Evolutionary conservation across 2,797 vertebrate species (phyloP).

Genomic region (Ataeniobius toweri): DNA sequence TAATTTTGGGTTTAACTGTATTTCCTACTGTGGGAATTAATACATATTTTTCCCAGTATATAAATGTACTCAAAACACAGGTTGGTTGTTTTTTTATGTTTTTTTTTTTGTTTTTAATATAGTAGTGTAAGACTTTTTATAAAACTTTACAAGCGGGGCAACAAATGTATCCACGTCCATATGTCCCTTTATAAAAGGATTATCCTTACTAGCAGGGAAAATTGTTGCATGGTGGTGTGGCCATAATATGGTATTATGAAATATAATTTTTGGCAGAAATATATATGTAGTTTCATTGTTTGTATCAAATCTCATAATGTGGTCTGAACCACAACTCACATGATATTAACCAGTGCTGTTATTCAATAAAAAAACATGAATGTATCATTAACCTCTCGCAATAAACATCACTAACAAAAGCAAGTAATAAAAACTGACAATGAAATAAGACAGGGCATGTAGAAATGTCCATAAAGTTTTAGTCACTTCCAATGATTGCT

Average conservation of each 20-base stretch:
- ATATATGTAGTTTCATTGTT: constrained; percentile 12
- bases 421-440: not conserved
- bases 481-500: not conserved
- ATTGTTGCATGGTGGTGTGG: not conserved
- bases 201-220: not conserved
- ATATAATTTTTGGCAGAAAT: constrained; percentile 15
- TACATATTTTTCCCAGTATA: not conserved
- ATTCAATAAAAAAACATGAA: not conserved
- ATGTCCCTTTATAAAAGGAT: not conserved
- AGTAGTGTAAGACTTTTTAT: not conserved
- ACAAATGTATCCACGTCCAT: not conserved
- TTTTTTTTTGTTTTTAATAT: not conserved
- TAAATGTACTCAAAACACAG: not conserved
- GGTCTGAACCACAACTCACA: constrained; percentile 4
- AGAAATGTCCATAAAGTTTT: constrained; percentile 7
- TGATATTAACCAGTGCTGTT: constrained; percentile 1
- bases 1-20: not conserved
- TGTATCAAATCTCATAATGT: constrained; percentile 11
- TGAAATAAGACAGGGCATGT: not conserved
- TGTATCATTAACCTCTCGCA: not conserved
- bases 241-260: not conserved
- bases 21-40: not conserved
- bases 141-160: not conserved
- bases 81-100: not conserved
- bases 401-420: not conserved